Percentiles rank a stretch among this genome's conserved stretches.
Conservation (phyloP, 2,113 vertebrate species). For the Xenopus laevis region DNA sequence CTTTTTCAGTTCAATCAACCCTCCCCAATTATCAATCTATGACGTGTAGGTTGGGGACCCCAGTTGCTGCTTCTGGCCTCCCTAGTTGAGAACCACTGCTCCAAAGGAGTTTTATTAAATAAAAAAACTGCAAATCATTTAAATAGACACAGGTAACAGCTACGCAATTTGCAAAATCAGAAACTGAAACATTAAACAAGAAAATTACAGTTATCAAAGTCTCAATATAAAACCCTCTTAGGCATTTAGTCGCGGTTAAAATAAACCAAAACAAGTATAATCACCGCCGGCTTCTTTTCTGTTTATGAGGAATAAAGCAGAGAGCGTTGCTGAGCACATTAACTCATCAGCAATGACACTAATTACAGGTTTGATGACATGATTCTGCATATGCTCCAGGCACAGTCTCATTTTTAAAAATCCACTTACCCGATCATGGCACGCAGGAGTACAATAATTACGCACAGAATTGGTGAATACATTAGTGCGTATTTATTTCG, state of each 20-base stretch:
- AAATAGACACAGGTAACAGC: neutral
- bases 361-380: conserved; percentile 17
- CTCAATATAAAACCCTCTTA: conserved; percentile 1
- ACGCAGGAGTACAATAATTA: neutral
- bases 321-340: neutral
- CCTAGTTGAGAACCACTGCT: too few species aligned
- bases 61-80: too few species aligned
- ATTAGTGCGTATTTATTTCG: too few species aligned
- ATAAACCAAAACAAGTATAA: conserved; percentile 7
- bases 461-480: neutral
- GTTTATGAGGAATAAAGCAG: conserved; percentile 52
- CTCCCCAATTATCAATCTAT: too few species aligned
- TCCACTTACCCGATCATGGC: neutral
- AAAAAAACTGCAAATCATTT: too few species aligned
- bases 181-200: neutral
- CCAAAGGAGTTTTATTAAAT: too few species aligned
- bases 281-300: conserved; percentile 5
- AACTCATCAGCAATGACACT: conserved; percentile 20
- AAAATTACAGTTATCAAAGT: conserved; percentile 18
- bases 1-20: too few species aligned
- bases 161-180: neutral
- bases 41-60: too few species aligned
- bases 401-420: neutral
- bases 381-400: neutral
- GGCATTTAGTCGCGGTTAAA: neutral